Evolutionary conservation across 2,113 vertebrate species (phyloP).

Genomic region (Strix aluco): DNA sequence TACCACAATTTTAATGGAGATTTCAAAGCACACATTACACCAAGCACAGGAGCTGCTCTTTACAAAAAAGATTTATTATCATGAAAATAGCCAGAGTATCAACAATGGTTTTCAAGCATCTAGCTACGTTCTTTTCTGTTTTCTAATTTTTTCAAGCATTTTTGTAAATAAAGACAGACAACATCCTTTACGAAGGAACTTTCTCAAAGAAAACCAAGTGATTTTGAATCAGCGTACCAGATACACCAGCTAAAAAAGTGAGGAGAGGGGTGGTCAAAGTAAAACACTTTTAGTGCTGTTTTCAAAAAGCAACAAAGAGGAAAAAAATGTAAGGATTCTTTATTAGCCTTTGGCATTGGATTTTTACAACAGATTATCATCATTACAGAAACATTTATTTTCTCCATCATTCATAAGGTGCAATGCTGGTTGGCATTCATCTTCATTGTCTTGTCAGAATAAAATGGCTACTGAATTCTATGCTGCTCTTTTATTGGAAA

Average conservation of each 20-base stretch:
- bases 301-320: conserved; percentile 24
- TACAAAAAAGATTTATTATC: background rate
- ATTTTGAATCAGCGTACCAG: conserved; percentile 3
- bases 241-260: background rate
- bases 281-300: background rate
- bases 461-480: conserved; percentile 34
- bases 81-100: background rate
- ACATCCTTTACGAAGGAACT: background rate
- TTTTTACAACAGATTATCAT: background rate
- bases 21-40: background rate
- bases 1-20: background rate
- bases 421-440: background rate
- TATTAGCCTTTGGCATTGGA: background rate
- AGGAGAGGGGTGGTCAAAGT: background rate
- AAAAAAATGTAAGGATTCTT: conserved; percentile 15
- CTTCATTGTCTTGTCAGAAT: conserved; percentile 17
- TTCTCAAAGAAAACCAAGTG: background rate
- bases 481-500: background rate
- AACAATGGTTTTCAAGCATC: background rate
- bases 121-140: background rate
- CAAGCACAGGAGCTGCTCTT: background rate
- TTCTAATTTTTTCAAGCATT: background rate
- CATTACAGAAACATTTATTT: conserved; percentile 11
- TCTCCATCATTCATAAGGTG: background rate
- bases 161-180: background rate